Conservation (phyloP, 2,113 vertebrate species). For the Echinops telfairi region DNA sequence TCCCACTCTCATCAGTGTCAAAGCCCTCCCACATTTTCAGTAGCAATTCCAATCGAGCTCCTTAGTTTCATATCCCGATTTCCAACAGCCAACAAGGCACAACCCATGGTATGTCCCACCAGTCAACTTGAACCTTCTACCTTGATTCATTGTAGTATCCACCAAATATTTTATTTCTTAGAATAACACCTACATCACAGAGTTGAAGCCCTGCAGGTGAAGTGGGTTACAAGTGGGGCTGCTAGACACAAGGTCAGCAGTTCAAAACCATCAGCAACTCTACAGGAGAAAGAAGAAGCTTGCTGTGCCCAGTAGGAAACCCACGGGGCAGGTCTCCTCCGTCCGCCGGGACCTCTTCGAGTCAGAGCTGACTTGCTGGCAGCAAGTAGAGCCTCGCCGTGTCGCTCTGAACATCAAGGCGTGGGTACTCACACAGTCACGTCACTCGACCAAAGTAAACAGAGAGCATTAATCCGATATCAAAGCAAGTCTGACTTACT, state of each 20-base stretch:
- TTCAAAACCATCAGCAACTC: too few species aligned
- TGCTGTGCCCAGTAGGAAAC: too few species aligned
- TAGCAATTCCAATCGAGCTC: not conserved
- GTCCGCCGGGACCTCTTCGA: too few species aligned
- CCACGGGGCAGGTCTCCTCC: too few species aligned
- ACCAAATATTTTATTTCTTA: conserved; percentile 39
- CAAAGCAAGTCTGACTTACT: conserved; percentile 29
- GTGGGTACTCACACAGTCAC: not conserved
- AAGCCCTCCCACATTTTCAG: not conserved
- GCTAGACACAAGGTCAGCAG: too few species aligned
- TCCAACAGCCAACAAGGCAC: not conserved
- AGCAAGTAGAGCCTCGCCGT: not conserved
- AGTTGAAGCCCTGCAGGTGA: conserved; percentile 18
- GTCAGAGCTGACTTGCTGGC: too few species aligned
- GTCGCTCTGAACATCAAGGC: not conserved
- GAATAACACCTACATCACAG: conserved; percentile 39
- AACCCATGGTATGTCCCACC: not conserved
- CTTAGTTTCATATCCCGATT: not conserved
- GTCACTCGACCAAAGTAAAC: conserved; percentile 44
- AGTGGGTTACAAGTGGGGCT: too few species aligned
- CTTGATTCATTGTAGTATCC: not conserved
- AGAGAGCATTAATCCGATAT: conserved; percentile 22
- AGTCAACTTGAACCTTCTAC: not conserved
- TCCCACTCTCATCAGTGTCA: not conserved
- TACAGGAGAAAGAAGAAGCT: too few species aligned